Conservation (phyloP, 2,888 invertebrate species). For the Tetramorium bicarinatum region DNA sequence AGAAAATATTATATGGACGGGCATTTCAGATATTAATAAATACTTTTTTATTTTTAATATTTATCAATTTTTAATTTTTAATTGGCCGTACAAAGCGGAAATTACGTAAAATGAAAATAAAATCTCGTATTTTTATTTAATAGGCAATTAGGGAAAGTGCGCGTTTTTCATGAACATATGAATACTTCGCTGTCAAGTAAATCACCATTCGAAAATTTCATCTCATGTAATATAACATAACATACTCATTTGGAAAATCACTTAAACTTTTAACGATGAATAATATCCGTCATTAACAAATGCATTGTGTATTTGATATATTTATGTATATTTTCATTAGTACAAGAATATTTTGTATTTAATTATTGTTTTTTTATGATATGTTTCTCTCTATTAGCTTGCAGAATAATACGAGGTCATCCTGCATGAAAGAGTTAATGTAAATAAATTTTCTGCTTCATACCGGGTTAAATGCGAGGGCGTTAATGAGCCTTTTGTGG, state of each 20-base stretch:
- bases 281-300: not conserved
- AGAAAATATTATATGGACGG: not conserved
- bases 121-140: constrained; percentile 9
- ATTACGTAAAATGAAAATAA: not conserved
- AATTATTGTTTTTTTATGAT: not conserved
- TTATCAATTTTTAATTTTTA: not conserved
- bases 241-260: not conserved
- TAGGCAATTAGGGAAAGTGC: not conserved
- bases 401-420: not conserved
- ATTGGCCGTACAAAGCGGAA: not conserved
- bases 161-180: not conserved
- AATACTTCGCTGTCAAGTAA: not conserved
- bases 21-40: constrained; percentile 6
- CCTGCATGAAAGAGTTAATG: constrained; percentile 21
- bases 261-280: not conserved
- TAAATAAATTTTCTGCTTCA: constrained; percentile 36
- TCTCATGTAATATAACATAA: not conserved
- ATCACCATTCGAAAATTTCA: constrained; percentile 4
- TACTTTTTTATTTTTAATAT: not conserved
- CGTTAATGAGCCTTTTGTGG: constrained; percentile 41
- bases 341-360: constrained; percentile 11
- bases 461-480: constrained; percentile 14
- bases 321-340: not conserved
- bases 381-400: not conserved
- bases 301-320: not conserved